Percentiles rank a stretch among this genome's conserved stretches.
Conservation (phyloP, 2,113 vertebrate genomes). For the Urocolius indicus region DNA sequence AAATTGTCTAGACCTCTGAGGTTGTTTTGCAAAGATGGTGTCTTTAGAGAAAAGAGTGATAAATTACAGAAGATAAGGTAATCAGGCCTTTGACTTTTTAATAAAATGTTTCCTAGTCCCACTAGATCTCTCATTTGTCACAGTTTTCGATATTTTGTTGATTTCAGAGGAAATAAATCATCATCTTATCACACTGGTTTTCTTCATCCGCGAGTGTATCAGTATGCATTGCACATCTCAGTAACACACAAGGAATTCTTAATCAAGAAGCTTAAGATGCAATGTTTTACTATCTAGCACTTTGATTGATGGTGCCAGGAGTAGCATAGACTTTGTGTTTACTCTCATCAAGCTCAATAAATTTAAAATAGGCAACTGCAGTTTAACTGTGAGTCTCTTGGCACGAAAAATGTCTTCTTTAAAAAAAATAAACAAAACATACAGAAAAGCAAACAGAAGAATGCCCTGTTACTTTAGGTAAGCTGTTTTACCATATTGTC, state of each 20-base stretch:
- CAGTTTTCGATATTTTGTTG: constrained; percentile 33
- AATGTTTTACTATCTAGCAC: neutral
- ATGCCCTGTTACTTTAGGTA: neutral
- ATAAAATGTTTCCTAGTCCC: constrained; percentile 58
- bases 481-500: neutral
- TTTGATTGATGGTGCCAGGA: constrained; percentile 15
- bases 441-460: neutral
- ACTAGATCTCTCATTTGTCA: constrained; percentile 57
- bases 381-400: neutral
- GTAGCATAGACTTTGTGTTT: neutral
- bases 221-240: constrained; percentile 13
- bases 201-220: constrained; percentile 12
- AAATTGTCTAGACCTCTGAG: neutral
- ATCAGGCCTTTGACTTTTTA: constrained; percentile 59
- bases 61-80: constrained; percentile 52
- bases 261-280: neutral
- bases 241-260: constrained; percentile 46
- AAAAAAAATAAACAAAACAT: neutral
- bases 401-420: neutral
- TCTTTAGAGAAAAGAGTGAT: constrained; percentile 45
- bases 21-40: neutral
- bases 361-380: neutral
- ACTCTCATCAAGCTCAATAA: neutral
- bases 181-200: constrained; percentile 47
- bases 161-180: constrained; percentile 67